Base-by-base conservation (phyloP, 1,140 invertebrate species). In the Teleopsis dalmanni region DNA sequence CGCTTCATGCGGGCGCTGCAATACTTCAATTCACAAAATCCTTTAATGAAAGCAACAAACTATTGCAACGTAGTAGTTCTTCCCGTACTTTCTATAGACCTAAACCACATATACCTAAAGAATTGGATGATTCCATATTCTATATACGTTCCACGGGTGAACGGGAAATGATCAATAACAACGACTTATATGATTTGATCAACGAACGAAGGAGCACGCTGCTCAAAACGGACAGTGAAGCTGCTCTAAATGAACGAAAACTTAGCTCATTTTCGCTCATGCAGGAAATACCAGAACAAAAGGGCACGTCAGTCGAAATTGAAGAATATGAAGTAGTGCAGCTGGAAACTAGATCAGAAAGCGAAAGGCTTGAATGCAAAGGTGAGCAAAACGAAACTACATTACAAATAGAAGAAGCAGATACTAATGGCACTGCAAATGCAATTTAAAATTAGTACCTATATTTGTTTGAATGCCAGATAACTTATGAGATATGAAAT, bases 121-220 rank as follows among this genome's bases (percentile, higher is more conserved):
- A 64, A 25, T 49, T 55, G 18, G 67, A 67, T 36, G 67, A 70
- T 43, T 60, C 64, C 7, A 60, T 70, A 14, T 68, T 65, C 50
- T 67, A 62, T 36, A 65, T 60, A 53, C 56, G 62, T 7, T 65
- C 65, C 8, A 31, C 40, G 35, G 31, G 23, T 7, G 29, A 44
- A 40, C 25, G 36, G 10, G 25, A 44, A n/a, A 57, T 6, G 49
- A 48, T 29, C 42, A 46, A 51, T 4, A 57, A 61, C 31, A 56
- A 70, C 43, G 64, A 70, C 25, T 60, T 67, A 54, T 70, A 70
- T 41, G 67, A 70, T 43, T 64, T 70, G 1, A 70, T 70, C 26
- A 67, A 65, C 23, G 67, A 70, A 35, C 51, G 67, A 16, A 59
- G 67, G 3, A 54, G 52, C 22, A 70, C 64, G 4, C 41, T 70